Percentiles rank a stretch among this genome's conserved stretches.
These are phyloP conservation scores for Gastrophryne carolinensis DNA, from an alignment of 2,797 vertebrate genomes.

Conservation along the genomic window DNA sequence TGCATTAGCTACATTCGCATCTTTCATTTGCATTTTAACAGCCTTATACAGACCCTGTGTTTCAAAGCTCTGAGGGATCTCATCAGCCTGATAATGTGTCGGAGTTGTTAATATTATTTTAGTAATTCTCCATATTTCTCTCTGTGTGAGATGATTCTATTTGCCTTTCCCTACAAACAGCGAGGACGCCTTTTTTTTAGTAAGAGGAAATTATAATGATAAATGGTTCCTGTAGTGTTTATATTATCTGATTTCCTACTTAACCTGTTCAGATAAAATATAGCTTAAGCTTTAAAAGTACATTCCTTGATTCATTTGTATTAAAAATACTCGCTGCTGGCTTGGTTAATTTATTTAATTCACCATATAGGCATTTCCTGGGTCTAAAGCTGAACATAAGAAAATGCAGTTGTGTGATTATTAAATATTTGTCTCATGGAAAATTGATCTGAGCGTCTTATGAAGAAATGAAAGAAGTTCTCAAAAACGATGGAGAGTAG, in stretches of 20 bases:
- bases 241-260: constrained; percentile 33
- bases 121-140: constrained; percentile 19
- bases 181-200: constrained; percentile 14
- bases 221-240: constrained; percentile 28
- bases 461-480: too few relatives aligned
- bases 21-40: constrained; percentile 2
- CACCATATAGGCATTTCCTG: background rate
- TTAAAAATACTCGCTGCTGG: constrained; percentile 21
- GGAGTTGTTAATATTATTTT: constrained; percentile 15
- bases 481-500: too few relatives aligned
- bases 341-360: constrained; percentile 29
- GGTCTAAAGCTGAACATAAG: background rate
- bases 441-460: background rate
- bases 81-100: constrained; percentile 3
- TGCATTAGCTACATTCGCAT: background rate
- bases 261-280: constrained; percentile 33
- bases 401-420: background rate
- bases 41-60: background rate
- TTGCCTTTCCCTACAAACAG: background rate
- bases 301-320: constrained; percentile 27
- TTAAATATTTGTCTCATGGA: background rate
- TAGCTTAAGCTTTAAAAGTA: constrained; percentile 27
- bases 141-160: constrained; percentile 28
- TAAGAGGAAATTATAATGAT: constrained; percentile 22
- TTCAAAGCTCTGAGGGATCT: background rate